These are phyloP conservation scores for Mycalesis mineus DNA, from an alignment of 2,888 invertebrate genomes.

Conservation along the genomic window DNA sequence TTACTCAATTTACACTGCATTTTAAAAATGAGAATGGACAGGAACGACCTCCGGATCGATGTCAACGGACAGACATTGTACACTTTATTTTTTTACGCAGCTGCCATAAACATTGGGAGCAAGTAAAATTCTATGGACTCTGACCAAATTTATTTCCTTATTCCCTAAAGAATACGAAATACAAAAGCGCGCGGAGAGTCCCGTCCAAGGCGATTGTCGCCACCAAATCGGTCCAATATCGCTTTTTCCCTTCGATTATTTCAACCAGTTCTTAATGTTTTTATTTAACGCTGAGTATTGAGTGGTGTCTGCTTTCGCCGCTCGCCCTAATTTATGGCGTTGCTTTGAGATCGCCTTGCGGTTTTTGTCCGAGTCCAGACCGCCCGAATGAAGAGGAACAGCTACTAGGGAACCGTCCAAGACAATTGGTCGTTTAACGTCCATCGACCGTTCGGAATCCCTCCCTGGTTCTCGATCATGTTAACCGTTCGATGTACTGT, in stretches of 20 bases:
- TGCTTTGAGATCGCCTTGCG: constrained; percentile 52
- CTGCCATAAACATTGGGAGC: constrained; percentile 18
- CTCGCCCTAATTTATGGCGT: constrained; percentile 71
- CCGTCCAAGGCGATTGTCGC: constrained; percentile 33
- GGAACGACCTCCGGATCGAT: constrained; percentile 11
- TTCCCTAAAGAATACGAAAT: constrained; percentile 26
- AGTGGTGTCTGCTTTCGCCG: constrained; percentile 71
- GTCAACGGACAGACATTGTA: constrained; percentile 13
- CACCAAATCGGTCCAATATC: constrained; percentile 70
- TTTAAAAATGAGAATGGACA: constrained; percentile 14
- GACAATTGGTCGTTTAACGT: constrained; percentile 15
- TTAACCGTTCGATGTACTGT: constrained; percentile 21
- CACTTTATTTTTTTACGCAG: constrained; percentile 10
- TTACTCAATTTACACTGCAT: constrained; percentile 9
- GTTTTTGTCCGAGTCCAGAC: constrained; percentile 57
- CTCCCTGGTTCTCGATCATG: constrained; percentile 13
- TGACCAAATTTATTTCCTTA: constrained; percentile 30
- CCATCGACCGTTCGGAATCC: constrained; percentile 21
- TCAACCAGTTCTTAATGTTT: constrained; percentile 73
- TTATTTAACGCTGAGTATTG: constrained; percentile 75
- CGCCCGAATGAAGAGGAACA: constrained; percentile 29
- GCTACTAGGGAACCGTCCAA: constrained; percentile 4
- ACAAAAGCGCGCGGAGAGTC: constrained; percentile 22
- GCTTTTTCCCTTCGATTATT: constrained; percentile 71
- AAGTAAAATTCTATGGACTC: constrained; percentile 21